Evolutionary conservation across 1,140 invertebrate genomes (phyloP).

Genomic region (Drosophila setifemur): DNA sequence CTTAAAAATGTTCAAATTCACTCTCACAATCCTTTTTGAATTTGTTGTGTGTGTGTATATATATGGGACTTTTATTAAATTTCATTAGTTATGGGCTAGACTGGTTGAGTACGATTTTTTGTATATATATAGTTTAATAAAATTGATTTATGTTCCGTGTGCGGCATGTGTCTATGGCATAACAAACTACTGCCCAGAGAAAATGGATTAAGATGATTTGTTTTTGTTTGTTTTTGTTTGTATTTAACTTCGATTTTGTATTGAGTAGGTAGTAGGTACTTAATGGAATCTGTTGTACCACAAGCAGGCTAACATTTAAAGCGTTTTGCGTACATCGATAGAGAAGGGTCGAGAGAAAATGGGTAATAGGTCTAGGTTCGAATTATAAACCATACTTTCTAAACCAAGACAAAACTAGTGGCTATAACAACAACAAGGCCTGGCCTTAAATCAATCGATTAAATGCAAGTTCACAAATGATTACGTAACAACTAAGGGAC

Average conservation of each 20-base stretch:
- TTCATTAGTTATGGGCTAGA: constrained; percentile 70
- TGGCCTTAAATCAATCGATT: constrained; percentile 58
- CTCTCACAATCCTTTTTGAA: neutral
- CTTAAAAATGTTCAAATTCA: constrained; percentile 43
- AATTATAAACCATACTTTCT: neutral
- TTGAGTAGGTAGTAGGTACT: constrained; percentile 72
- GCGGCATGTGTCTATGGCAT: constrained; percentile 42
- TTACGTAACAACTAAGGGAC: constrained; percentile 60
- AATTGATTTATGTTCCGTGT: constrained; percentile 49
- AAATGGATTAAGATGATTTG: constrained; percentile 49
- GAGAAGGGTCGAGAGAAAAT: constrained; percentile 20
- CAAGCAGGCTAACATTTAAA: constrained; percentile 80
- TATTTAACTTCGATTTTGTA: constrained; percentile 40
- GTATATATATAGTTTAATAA: constrained; percentile 49
- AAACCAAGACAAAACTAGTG: constrained; percentile 32
- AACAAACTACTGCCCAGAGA: constrained; percentile 63
- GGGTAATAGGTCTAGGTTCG: neutral
- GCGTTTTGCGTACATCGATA: constrained; percentile 64
- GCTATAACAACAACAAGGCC: constrained; percentile 64
- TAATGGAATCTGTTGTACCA: constrained; percentile 71
- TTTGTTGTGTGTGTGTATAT: constrained; percentile 26
- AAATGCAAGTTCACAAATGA: constrained; percentile 10
- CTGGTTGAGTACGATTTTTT: constrained; percentile 36
- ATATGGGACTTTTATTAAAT: constrained; percentile 60
- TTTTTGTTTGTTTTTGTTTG: neutral